Conservation (phyloP, 2,113 vertebrate species). For the Neofelis nebulosa region DNA sequence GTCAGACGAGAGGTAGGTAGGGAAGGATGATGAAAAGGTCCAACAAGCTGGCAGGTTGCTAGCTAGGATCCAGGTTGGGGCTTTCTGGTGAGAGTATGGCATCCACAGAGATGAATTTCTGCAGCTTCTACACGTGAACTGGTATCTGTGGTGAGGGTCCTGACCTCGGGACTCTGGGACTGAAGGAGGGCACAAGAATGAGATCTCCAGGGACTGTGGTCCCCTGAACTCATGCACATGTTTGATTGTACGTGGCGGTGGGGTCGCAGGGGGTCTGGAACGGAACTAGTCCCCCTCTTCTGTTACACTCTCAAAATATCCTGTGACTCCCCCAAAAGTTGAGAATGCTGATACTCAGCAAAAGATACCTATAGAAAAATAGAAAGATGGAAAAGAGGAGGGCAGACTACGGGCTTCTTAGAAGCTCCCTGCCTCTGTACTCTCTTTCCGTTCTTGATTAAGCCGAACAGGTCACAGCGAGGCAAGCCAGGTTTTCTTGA, state of each 20-base stretch:
- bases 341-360: neutral
- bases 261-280: neutral
- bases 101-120: neutral
- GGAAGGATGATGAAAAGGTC: neutral
- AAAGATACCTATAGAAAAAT: neutral
- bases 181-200: neutral
- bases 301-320: neutral
- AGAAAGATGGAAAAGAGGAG: neutral
- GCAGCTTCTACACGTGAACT: neutral
- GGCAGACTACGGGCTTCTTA: neutral
- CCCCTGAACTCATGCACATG: neutral
- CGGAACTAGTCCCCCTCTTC: neutral
- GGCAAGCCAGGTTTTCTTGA: neutral
- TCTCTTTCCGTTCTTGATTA: neutral
- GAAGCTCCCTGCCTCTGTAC: neutral
- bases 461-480: neutral
- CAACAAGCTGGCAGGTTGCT: neutral
- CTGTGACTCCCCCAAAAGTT: neutral
- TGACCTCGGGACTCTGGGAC: neutral
- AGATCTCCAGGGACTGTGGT: neutral
- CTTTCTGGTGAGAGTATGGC: neutral
- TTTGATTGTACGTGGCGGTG: rapidly evolving
- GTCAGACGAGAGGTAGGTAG: no score
- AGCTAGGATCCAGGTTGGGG: neutral
- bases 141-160: neutral